phyloP scores from a whole-genome alignment of 2,797 vertebrate genomes.

The Esox lucius region DNA sequence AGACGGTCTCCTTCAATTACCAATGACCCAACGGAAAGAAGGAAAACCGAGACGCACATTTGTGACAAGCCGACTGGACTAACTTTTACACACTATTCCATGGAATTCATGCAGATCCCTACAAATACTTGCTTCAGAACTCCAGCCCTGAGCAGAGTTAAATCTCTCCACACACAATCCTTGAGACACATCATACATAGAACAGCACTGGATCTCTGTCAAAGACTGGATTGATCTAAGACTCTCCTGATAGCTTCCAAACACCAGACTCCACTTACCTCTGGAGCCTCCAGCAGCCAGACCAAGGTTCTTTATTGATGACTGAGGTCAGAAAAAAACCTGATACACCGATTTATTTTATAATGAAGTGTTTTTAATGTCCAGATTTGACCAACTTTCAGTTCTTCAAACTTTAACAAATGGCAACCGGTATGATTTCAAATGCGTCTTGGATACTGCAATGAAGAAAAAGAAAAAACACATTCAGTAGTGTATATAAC shows the following conservation, averaged over 20 bases:
- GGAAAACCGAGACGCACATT: slow-evolving; percentile 3
- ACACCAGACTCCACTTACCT: neutral
- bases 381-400: neutral
- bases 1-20: slow-evolving; percentile 6
- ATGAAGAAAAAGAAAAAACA: no score
- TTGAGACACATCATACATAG: neutral
- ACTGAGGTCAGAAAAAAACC: neutral
- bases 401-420: neutral
- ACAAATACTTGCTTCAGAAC: neutral
- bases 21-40: neutral
- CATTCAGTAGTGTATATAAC: no score
- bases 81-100: slow-evolving; percentile 8
- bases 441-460: neutral
- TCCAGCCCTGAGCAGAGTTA: neutral
- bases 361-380: neutral
- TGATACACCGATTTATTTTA: neutral
- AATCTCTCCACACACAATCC: neutral
- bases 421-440: neutral
- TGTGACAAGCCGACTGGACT: neutral
- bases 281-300: neutral
- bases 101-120: slow-evolving; percentile 7
- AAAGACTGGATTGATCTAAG: neutral
- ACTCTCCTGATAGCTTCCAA: neutral
- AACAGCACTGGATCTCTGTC: neutral
- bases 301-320: neutral